Evolutionary conservation across 1,140 invertebrate genomes (phyloP).

Genomic region (Neuroterus valhalla): DNA sequence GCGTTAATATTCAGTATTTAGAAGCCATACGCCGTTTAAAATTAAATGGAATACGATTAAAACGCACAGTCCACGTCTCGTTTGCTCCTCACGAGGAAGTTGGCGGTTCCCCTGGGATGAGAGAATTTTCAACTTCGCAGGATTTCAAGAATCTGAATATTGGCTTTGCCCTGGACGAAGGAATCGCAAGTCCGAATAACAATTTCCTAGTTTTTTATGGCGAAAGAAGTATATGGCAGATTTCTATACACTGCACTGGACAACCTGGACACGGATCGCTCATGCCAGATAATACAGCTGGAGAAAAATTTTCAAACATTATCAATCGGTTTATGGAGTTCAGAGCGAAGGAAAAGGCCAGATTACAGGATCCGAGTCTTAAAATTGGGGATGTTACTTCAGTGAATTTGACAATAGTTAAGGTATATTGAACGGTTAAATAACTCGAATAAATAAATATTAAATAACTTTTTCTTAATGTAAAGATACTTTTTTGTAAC

Average conservation of each 20-base stretch:
- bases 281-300: conserved; percentile 86
- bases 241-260: conserved; percentile 83
- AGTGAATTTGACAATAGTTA: conserved; percentile 89
- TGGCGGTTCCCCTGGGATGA: conserved; percentile 89
- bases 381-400: conserved; percentile 90
- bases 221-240: conserved; percentile 84
- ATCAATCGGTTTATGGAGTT: conserved; percentile 86
- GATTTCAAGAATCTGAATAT: conserved; percentile 90
- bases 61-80: conserved; percentile 77
- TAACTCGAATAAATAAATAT: too few relatives aligned
- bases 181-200: conserved; percentile 81
- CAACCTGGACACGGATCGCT: conserved; percentile 92
- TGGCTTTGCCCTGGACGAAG: conserved; percentile 94
- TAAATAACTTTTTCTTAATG: too few relatives aligned
- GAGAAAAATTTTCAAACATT: conserved; percentile 86
- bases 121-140: conserved; percentile 83
- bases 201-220: conserved; percentile 85
- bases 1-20: conserved; percentile 87
- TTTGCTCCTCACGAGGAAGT: conserved; percentile 91
- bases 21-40: conserved; percentile 85
- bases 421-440: conserved; percentile 73
- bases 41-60: conserved; percentile 72
- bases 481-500: too few relatives aligned
- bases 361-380: conserved; percentile 78
- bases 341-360: conserved; percentile 80